Conservation (phyloP, 2,888 invertebrate genomes). For the Himalopsyche japonica region DNA sequence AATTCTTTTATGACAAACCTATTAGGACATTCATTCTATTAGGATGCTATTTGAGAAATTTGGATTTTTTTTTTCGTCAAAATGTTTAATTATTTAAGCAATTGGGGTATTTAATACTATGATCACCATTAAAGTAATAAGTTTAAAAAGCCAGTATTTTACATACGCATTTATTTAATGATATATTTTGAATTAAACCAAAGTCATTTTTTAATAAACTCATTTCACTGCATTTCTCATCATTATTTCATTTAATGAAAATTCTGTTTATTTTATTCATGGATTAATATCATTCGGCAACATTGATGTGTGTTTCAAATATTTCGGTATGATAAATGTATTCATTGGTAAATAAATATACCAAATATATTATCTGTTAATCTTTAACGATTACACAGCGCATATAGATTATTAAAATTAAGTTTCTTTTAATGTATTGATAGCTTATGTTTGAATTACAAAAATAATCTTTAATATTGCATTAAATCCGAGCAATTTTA, state of each 20-base stretch:
- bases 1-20: background rate
- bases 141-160: background rate
- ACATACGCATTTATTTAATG: background rate
- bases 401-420: too few relatives aligned
- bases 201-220: background rate
- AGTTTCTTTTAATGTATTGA: too few relatives aligned
- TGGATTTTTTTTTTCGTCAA: background rate
- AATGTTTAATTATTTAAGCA: background rate
- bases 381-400: too few relatives aligned
- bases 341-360: too few relatives aligned
- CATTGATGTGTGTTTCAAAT: too few relatives aligned
- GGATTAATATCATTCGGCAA: too few relatives aligned
- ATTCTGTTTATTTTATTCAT: too few relatives aligned
- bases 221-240: background rate
- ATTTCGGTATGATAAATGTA: too few relatives aligned
- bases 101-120: background rate
- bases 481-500: too few relatives aligned
- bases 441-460: too few relatives aligned
- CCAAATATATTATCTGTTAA: too few relatives aligned
- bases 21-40: background rate
- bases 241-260: background rate
- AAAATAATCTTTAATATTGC: too few relatives aligned
- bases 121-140: background rate
- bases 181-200: background rate
- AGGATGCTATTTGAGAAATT: background rate